Conservation (phyloP, 2,888 invertebrate species). For the Oligia strigilis region DNA sequence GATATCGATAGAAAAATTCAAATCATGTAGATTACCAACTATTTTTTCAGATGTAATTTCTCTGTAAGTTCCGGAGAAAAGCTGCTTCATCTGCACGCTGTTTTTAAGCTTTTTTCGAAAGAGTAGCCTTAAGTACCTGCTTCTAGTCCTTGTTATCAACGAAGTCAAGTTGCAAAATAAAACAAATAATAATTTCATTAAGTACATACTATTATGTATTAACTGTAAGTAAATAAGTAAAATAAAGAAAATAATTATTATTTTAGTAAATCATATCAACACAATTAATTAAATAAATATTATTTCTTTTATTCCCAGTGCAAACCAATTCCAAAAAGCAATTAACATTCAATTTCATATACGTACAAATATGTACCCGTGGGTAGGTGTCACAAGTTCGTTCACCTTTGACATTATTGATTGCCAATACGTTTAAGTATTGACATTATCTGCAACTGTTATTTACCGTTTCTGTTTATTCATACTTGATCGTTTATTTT, state of each 20-base stretch:
- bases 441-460: conserved; percentile 20
- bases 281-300: conserved; percentile 8
- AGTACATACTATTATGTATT: not conserved
- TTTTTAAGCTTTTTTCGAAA: no score
- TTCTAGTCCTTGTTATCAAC: not conserved
- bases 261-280: not conserved
- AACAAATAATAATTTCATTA: not conserved
- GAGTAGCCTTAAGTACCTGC: no score
- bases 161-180: not conserved
- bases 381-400: conserved; percentile 16
- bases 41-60: no score
- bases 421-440: conserved; percentile 33
- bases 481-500: conserved; percentile 47
- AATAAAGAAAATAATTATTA: conserved; percentile 1
- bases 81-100: no score
- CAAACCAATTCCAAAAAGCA: conserved; percentile 33
- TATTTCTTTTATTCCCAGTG: conserved; percentile 13
- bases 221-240: not conserved
- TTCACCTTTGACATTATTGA: conserved; percentile 43
- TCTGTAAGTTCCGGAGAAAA: no score
- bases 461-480: conserved; percentile 12
- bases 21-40: no score
- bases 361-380: conserved; percentile 11
- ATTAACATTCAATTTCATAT: conserved; percentile 34
- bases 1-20: no score